Percentiles rank a stretch among this genome's conserved stretches.
phyloP scores from a whole-genome alignment of 2,888 invertebrate species.

The Apamea anceps region DNA sequence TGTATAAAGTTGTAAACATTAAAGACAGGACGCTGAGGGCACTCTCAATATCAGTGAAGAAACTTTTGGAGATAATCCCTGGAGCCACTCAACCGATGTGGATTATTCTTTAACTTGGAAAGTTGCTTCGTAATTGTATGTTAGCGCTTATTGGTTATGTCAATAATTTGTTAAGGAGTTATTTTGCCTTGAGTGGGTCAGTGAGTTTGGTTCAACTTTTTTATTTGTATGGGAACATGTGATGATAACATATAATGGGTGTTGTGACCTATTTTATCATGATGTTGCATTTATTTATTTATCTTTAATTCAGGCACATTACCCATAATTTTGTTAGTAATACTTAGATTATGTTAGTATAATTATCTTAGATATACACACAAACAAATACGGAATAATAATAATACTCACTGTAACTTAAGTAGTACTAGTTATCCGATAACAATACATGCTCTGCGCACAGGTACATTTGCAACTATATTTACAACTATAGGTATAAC shows the following conservation, averaged over 20 bases:
- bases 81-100: slow-evolving; percentile 52
- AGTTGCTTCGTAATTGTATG: slow-evolving; percentile 51
- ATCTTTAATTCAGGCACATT: too few relatives aligned
- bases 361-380: too few relatives aligned
- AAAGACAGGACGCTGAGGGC: slow-evolving; percentile 25
- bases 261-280: too few relatives aligned
- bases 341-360: too few relatives aligned
- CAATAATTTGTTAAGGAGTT: slow-evolving; percentile 31
- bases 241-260: too few relatives aligned
- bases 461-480: too few relatives aligned
- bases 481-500: neutral
- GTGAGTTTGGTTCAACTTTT: neutral
- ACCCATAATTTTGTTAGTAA: too few relatives aligned
- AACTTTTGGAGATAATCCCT: slow-evolving; percentile 55
- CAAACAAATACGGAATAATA: too few relatives aligned
- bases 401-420: too few relatives aligned
- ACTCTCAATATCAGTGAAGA: slow-evolving; percentile 43
- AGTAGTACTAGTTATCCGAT: too few relatives aligned
- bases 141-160: slow-evolving; percentile 43
- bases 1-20: slow-evolving; percentile 42
- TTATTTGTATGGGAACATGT: neutral
- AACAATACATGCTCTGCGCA: too few relatives aligned
- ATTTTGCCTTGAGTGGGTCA: neutral
- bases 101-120: slow-evolving; percentile 55
- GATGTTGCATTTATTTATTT: neutral